Evolutionary conservation across 2,113 vertebrate species (phyloP), one percentile per base, ranked within the genome.

Genomic region (Danio rerio): DNA sequence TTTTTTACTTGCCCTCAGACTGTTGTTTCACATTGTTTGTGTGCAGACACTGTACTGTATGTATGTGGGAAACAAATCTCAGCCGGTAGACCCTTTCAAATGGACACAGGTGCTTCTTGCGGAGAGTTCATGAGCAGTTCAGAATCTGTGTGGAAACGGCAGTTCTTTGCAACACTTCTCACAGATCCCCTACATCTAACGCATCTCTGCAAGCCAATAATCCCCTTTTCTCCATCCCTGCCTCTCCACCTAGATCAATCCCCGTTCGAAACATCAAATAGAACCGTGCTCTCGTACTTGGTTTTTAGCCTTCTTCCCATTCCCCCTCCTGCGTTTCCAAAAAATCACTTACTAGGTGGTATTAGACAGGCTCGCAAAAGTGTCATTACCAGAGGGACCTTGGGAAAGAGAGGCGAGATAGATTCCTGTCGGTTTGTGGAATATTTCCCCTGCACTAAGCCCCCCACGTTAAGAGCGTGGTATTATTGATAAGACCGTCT

Each of bases 141-240:
- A 93, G 89, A 91, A 91, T 91, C 94, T 93, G 94, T 93, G 91
- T 91, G 94, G 95, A 96, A 96, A 95, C 94, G 94, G 94, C 82
- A 94, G 96, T 93, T 97, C 95, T 98, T 98, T 97, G 95, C 96
- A 96, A 97, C 95, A 94, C 95, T 96, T 95, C 97, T 98, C 96
- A 97, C 97, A 98, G 96, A 98, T 98, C 96, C 97, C 93, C 94
- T 95, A 98, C 96, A 98, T 99, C 97, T 98, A 95, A 98, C 95
- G 89, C 96, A 96, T 98, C 96, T 95, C 95, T 93, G 96, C 93
- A 97, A 99, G 97, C 97, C 97, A 97, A 98, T 99, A 99, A 99
- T 97, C 97, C 96, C 92, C 94, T 96, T 97, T 97, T 98, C 96
- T 96, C 96, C 96, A 97, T 95, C 94, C 93, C 92, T 92, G 96